Percentiles rank a stretch among this genome's conserved stretches.
These are phyloP conservation scores for Orthosia gothica DNA, from an alignment of 2,888 invertebrate genomes.

Conservation along the genomic window DNA sequence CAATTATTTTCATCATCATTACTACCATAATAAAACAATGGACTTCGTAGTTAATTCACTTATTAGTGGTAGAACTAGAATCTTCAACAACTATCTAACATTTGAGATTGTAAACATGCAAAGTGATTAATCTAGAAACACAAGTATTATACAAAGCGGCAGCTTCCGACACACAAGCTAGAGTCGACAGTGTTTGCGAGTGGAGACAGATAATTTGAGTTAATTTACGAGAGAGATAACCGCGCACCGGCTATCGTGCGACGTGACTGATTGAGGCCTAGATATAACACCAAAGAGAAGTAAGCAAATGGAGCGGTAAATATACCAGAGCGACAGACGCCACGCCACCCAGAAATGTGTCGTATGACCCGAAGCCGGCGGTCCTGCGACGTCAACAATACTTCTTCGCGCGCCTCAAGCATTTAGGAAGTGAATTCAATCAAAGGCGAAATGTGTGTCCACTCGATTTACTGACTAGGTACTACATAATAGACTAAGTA, in stretches of 20 bases:
- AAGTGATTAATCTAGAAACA: slow-evolving; percentile 45
- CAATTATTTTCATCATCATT: slow-evolving; percentile 31
- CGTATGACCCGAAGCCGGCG: slow-evolving; percentile 51
- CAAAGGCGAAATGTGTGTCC: slow-evolving; percentile 27
- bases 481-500: slow-evolving; percentile 28
- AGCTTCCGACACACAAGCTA: slow-evolving; percentile 51
- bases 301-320: slow-evolving; percentile 45
- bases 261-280: slow-evolving; percentile 78
- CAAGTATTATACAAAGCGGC: slow-evolving; percentile 46
- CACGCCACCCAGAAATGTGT: slow-evolving; percentile 42
- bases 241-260: slow-evolving; percentile 64
- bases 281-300: slow-evolving; percentile 53
- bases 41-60: neutral
- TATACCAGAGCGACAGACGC: slow-evolving; percentile 43
- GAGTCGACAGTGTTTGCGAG: slow-evolving; percentile 65
- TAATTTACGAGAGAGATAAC: slow-evolving; percentile 86
- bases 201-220: slow-evolving; percentile 80
- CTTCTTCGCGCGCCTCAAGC: slow-evolving; percentile 35
- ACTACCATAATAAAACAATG: slow-evolving; percentile 9
- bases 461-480: slow-evolving; percentile 19
- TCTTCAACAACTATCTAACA: slow-evolving; percentile 17
- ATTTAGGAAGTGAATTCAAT: slow-evolving; percentile 53
- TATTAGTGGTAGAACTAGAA: slow-evolving; percentile 7
- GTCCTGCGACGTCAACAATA: slow-evolving; percentile 42
- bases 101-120: slow-evolving; percentile 42